These are phyloP conservation scores for Mesorhabditis spiculigera DNA, from an alignment of 2,888 invertebrate species.

Conservation along the genomic window DNA sequence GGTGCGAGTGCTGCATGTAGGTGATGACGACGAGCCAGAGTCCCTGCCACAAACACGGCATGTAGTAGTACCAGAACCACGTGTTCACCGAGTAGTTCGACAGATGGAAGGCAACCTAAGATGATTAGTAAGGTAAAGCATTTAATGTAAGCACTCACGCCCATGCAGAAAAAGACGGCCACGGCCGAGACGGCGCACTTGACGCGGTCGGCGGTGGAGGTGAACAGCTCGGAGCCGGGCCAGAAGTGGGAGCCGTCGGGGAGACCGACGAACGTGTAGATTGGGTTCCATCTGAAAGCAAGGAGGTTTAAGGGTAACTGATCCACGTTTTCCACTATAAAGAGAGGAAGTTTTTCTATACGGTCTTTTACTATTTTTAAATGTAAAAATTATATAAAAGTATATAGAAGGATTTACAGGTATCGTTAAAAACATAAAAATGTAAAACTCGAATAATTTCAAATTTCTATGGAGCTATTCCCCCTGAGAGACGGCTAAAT, in stretches of 20 bases:
- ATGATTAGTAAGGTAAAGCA: not conserved
- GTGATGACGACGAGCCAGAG: conserved; percentile 49
- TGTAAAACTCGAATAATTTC: not conserved
- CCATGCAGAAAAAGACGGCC: conserved; percentile 33
- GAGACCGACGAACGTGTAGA: conserved; percentile 54
- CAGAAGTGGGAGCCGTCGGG: conserved; percentile 57
- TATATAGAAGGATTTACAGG: not conserved
- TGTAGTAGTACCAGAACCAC: conserved; percentile 48
- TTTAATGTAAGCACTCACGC: conserved; percentile 2
- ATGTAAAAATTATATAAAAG: not conserved
- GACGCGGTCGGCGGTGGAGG: conserved; percentile 44
- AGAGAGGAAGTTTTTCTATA: not conserved
- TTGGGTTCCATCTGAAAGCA: conserved; percentile 50
- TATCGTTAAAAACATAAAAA: not conserved
- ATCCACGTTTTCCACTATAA: too few relatives aligned
- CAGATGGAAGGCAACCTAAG: conserved; percentile 29
- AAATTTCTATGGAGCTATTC: too few relatives aligned
- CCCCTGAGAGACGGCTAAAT: too few relatives aligned
- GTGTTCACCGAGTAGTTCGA: conserved; percentile 34
- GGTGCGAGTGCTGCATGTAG: conserved; percentile 49
- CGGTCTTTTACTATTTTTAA: not conserved
- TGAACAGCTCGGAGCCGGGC: conserved; percentile 50
- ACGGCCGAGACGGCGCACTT: conserved; percentile 47
- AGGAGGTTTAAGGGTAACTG: not conserved
- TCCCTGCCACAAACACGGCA: conserved; percentile 48